Percentiles rank a stretch among this genome's conserved stretches.
phyloP scores from a whole-genome alignment of 2,113 vertebrate species.

The Climacteris rufus region DNA sequence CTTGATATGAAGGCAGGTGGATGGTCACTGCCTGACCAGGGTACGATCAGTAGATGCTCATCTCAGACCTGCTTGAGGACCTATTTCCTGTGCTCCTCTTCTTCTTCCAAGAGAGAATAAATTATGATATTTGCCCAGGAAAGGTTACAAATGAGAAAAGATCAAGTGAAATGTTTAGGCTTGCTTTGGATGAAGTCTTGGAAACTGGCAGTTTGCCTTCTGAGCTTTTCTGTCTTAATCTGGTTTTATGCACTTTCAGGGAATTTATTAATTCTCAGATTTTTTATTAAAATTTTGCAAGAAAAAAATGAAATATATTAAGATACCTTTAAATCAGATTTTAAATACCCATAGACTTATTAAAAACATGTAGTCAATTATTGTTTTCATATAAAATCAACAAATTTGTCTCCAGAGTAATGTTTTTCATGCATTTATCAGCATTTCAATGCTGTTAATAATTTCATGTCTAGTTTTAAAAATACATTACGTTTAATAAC shows the following conservation, averaged over 20 bases:
- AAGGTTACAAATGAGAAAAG: not conserved
- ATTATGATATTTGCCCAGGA: not conserved
- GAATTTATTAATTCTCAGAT: not conserved
- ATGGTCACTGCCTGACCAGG: not conserved
- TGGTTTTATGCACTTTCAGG: not conserved
- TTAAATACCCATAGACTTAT: not conserved
- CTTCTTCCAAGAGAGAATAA: not conserved
- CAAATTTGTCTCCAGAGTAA: not conserved
- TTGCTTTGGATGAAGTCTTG: not conserved
- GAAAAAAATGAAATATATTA: not conserved
- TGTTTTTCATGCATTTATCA: not conserved
- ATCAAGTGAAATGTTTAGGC: not conserved
- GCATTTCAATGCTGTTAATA: not conserved
- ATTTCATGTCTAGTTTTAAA: not conserved
- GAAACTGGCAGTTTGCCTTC: not conserved
- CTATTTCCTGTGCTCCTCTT: not conserved
- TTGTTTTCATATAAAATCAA: not conserved
- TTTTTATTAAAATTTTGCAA: not conserved
- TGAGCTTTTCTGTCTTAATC: not conserved
- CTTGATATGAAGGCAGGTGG: not conserved
- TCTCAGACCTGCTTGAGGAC: not conserved
- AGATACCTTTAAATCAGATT: not conserved
- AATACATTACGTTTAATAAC: not conserved
- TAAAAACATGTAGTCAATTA: not conserved
- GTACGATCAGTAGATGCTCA: not conserved